Evolutionary conservation across 1,140 invertebrate species (phyloP).

Genomic region (Zeugodacus cucurbitae): DNA sequence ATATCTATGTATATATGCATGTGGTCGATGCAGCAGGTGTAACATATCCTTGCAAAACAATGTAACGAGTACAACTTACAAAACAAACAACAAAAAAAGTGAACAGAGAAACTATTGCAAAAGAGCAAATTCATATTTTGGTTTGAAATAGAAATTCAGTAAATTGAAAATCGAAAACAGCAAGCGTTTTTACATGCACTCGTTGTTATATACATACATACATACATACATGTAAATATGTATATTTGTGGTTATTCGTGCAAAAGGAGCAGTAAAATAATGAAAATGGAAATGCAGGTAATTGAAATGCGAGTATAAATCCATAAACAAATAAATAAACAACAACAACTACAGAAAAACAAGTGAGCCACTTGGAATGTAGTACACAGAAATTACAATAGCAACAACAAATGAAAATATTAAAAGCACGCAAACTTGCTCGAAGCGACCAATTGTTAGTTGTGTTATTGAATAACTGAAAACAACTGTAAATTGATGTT

Average conservation of each 20-base stretch:
- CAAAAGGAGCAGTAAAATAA: background rate
- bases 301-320: constrained; percentile 6
- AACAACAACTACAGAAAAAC: too few species aligned
- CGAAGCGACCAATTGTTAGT: background rate
- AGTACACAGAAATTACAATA: background rate
- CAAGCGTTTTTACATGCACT: too few species aligned
- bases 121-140: too few species aligned
- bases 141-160: too few species aligned
- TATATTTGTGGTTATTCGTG: background rate
- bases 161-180: too few species aligned
- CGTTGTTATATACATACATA: background rate
- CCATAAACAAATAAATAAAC: background rate
- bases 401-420: background rate
- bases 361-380: background rate
- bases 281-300: constrained; percentile 1
- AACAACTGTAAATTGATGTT: background rate
- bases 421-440: background rate
- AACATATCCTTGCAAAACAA: too few species aligned
- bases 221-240: background rate
- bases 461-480: background rate
- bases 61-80: too few species aligned
- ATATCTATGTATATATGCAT: too few species aligned
- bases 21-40: too few species aligned
- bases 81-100: too few species aligned
- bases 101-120: too few species aligned